Evolutionary conservation across 1,140 invertebrate species (phyloP), one percentile per base, ranked within the genome.

Genomic region (Drepana arcuata): DNA sequence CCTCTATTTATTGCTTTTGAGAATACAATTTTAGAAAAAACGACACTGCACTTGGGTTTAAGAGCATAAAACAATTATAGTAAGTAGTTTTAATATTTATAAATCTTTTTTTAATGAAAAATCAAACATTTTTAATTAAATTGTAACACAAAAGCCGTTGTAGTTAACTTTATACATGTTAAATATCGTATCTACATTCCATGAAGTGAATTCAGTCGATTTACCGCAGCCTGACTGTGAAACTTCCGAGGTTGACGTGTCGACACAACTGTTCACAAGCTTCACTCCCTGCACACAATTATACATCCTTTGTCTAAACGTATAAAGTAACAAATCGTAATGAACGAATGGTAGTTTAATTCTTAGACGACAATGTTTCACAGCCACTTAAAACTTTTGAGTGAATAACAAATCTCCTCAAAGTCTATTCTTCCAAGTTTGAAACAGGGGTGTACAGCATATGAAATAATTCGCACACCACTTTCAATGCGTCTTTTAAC

Each of bases 351-450:
- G 48, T 58, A 54, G 58, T 68, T 67, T 69, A 71, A 75, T 73
- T 69, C 69, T 71, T 73, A 61, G 53, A 66, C 62, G 61, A 67
- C 67, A 56, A 66, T 72, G 65, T 72, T 72, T 75, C 70, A 70
- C 75, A 80, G 65, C 60, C 69, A 74, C 75, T 77, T 75, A 73
- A 80, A 80, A 80, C 54, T 77, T 79, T 71, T 64, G 61, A 80
- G 64, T 70, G 69, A 75, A 71, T 75, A 77, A 75, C 75, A 80
- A 78, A 80, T 75, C 73, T 70, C 51, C 49, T 66, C 59, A 78
- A 73, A 75, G 73, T 79, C 61, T 63, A 67, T 72, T 67, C 54
- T 41, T 49, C 57, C 48, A 67, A 80, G 69, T 80, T 77, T 21
- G 18, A 21, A 4, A 4, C 4, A 21, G 18, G 18, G 18, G 18